phyloP scores from a whole-genome alignment of 2,888 invertebrate genomes.

The Dione juno region DNA sequence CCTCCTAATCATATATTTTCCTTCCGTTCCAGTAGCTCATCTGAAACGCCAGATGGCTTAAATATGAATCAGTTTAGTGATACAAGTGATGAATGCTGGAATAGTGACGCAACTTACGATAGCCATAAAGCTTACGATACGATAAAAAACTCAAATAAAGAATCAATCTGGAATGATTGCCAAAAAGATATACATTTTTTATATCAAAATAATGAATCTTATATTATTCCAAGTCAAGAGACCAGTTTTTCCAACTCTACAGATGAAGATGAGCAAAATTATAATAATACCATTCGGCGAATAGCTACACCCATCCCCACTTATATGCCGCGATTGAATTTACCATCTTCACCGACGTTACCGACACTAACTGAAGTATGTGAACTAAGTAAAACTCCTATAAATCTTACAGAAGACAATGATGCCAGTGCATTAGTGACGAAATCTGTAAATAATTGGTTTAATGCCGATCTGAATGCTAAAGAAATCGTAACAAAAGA shows the following conservation, averaged over 20 bases:
- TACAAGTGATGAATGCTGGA: slow-evolving; percentile 45
- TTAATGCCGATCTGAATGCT: slow-evolving; percentile 44
- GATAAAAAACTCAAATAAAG: slow-evolving; percentile 54
- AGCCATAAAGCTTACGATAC: slow-evolving; percentile 52
- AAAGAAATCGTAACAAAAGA: slow-evolving; percentile 26
- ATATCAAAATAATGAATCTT: slow-evolving; percentile 55
- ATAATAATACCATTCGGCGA: slow-evolving; percentile 43
- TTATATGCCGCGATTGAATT: slow-evolving; percentile 63
- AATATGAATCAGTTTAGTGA: slow-evolving; percentile 49
- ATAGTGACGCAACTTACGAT: slow-evolving; percentile 48
- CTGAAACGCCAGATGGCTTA: slow-evolving; percentile 57
- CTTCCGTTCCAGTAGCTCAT: slow-evolving; percentile 56
- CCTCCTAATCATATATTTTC: slow-evolving; percentile 54
- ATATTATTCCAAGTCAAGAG: slow-evolving; percentile 50
- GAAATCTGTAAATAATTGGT: slow-evolving; percentile 59
- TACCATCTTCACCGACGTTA: slow-evolving; percentile 60
- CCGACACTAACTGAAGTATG: slow-evolving; percentile 71
- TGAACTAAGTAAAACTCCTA: slow-evolving; percentile 55
- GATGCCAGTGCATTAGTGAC: slow-evolving; percentile 22
- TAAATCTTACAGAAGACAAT: slow-evolving; percentile 44
- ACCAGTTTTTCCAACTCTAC: slow-evolving; percentile 50
- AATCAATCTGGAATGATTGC: slow-evolving; percentile 70
- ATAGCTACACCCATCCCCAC: slow-evolving; percentile 63
- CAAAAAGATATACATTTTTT: slow-evolving; percentile 64
- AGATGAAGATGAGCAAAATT: slow-evolving; percentile 47